These are phyloP conservation scores for Actinia tenebrosa DNA, from an alignment of 64 coral and sea anemone species.

Conservation along the genomic window DNA sequence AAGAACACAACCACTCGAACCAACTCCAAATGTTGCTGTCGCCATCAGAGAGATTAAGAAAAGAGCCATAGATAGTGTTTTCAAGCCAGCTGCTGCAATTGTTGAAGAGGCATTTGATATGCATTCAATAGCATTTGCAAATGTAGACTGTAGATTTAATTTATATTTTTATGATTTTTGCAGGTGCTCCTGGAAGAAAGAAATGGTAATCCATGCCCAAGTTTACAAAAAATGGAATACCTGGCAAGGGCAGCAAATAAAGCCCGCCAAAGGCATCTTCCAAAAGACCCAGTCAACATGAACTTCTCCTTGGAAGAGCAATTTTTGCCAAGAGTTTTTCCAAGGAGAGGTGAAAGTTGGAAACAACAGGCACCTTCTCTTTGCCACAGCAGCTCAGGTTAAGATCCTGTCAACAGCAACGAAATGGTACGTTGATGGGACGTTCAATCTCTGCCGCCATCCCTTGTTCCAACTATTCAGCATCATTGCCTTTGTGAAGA, in stretches of 20 bases:
- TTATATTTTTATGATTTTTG: background rate
- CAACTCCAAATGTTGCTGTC: background rate
- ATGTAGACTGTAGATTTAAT: background rate
- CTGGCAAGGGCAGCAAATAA: constrained; percentile 19
- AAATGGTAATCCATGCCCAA: background rate
- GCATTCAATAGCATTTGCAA: background rate
- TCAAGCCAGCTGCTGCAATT: constrained; percentile 11
- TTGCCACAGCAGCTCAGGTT: constrained; percentile 8
- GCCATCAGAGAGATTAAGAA: background rate
- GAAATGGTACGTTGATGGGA: constrained; percentile 17
- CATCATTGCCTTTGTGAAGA: background rate
- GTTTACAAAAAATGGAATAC: constrained; percentile 2
- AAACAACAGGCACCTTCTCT: background rate
- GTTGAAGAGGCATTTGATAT: constrained; percentile 11
- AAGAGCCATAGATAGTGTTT: background rate
- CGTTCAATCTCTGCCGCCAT: background rate
- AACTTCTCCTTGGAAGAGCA: constrained; percentile 21
- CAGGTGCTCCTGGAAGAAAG: constrained; percentile 29
- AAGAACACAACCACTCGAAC: constrained; percentile 10
- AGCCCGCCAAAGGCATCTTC: background rate
- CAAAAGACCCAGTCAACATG: constrained; percentile 14
- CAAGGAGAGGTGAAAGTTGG: constrained; percentile 14
- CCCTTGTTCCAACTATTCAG: background rate
- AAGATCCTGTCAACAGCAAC: background rate
- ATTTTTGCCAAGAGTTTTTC: constrained; percentile 23